These are phyloP conservation scores for Virgularia gustaviana DNA, from an alignment of 92 coral and sea anemone genomes.

Conservation along the genomic window DNA sequence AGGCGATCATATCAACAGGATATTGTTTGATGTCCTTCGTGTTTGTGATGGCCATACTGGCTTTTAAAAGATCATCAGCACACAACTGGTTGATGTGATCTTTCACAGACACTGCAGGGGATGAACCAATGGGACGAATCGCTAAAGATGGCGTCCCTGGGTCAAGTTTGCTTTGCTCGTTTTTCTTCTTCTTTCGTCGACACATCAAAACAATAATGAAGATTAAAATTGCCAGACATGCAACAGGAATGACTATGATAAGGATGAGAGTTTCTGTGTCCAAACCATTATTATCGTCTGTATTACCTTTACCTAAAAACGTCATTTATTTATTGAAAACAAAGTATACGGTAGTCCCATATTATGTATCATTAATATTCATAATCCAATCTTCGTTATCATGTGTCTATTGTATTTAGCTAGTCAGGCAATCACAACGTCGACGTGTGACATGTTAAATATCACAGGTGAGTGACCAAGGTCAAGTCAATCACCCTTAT, in stretches of 20 bases:
- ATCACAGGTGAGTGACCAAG: too few relatives aligned
- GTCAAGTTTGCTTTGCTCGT: conserved; percentile 50
- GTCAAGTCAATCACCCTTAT: too few relatives aligned
- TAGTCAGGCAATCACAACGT: too few relatives aligned
- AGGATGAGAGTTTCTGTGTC: too few relatives aligned
- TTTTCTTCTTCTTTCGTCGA: conserved; percentile 38
- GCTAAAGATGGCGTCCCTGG: conserved; percentile 34
- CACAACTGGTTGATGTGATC: conserved; percentile 48
- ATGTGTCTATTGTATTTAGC: too few relatives aligned
- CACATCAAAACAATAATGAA: neutral
- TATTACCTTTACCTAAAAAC: too few relatives aligned
- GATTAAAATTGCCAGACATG: neutral
- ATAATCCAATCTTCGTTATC: too few relatives aligned
- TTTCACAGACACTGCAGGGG: conserved; percentile 73
- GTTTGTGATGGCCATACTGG: conserved; percentile 72
- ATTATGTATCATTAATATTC: too few relatives aligned
- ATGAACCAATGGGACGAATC: conserved; percentile 49
- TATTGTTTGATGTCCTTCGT: conserved; percentile 73
- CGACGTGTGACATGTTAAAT: too few relatives aligned
- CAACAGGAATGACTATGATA: neutral
- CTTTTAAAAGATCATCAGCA: conserved; percentile 82
- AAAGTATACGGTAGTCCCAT: too few relatives aligned
- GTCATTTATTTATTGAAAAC: too few relatives aligned
- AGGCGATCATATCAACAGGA: conserved; percentile 75
- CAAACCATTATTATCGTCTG: too few relatives aligned